phyloP scores from a whole-genome alignment of 1,140 invertebrate species.

The Melanaphis sacchari region DNA sequence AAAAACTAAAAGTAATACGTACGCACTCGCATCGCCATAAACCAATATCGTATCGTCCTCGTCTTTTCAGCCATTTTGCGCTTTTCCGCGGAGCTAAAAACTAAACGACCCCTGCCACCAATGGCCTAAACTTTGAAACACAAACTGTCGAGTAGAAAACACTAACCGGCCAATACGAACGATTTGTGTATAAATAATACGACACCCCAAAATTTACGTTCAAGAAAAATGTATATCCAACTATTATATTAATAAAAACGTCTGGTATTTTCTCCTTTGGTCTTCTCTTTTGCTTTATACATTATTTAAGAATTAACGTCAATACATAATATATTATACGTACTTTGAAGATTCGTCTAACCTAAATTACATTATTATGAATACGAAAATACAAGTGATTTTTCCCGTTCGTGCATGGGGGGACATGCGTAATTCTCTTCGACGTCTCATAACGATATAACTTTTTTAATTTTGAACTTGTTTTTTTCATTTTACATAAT shows the following conservation, averaged over 20 bases:
- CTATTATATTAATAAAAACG: neutral
- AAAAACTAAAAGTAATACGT: neutral
- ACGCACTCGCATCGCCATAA: neutral
- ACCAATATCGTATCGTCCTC: neutral
- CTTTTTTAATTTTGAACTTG: constrained; percentile 28
- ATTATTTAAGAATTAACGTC: neutral
- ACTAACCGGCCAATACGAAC: neutral
- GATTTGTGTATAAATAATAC: neutral
- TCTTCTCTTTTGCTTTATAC: too few species aligned
- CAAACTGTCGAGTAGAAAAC: neutral
- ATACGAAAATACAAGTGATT: neutral
- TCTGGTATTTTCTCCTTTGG: neutral
- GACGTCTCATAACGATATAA: neutral
- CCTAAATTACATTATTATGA: neutral
- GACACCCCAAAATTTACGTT: neutral
- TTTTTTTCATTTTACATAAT: neutral
- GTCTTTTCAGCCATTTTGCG: neutral
- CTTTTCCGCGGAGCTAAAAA: neutral
- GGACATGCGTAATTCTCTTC: neutral
- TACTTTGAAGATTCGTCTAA: neutral
- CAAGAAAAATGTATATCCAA: neutral
- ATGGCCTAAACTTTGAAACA: neutral
- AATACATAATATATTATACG: neutral
- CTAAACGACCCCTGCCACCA: neutral
- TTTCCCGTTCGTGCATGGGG: neutral